Base-by-base conservation (phyloP, 2,888 invertebrate genomes). In the Melanophora roralis region DNA sequence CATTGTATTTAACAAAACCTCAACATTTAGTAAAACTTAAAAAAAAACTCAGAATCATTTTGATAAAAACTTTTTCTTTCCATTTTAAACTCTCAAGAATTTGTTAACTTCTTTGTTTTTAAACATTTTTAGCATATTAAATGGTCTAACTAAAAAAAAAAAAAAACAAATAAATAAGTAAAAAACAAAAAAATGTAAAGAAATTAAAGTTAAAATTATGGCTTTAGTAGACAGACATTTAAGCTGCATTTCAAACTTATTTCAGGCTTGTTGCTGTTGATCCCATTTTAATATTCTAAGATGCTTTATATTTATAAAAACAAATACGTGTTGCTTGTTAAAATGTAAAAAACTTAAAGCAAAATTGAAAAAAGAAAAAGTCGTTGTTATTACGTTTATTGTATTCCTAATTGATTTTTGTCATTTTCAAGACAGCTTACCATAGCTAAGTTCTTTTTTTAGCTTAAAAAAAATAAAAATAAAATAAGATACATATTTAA, bases 201-300 rank as follows among this genome's bases (percentile, higher is more conserved):
- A n/a, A n/a, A n/a, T n/a, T n/a, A n/a, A n/a, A n/a, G n/a, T n/a
- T n/a, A n/a, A n/a, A 72, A 36, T 72, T 72, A 64, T 72, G 62
- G 53, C 45, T 21, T 16, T 43, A 64, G 62, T 45, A 53, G 53
- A 9, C 53, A 60, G 60, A 67, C 65, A 65, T 47, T 74, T 74
- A 32, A 72, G 32, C 49, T 74, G 74, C 74, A 74, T 67, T 67
- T 67, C 74, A 74, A 74, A 67, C 59, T 74, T 51, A 51, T 16
- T 60, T 51, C 32, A 38, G 27, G 6, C 27, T 27, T 27, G 27
- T 27, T 27, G 67, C 45, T 55, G 47, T 86, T 89, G 89, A 89
- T 89, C 89, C 88, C 89, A 89, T 89, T 89, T 89, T 89, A 89
- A 89, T 89, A 89, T 89, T 89, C 89, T 88, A 88, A 80, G 89